Base-by-base conservation (phyloP, 2,113 vertebrate genomes). In the Osmerus eperlanus region DNA sequence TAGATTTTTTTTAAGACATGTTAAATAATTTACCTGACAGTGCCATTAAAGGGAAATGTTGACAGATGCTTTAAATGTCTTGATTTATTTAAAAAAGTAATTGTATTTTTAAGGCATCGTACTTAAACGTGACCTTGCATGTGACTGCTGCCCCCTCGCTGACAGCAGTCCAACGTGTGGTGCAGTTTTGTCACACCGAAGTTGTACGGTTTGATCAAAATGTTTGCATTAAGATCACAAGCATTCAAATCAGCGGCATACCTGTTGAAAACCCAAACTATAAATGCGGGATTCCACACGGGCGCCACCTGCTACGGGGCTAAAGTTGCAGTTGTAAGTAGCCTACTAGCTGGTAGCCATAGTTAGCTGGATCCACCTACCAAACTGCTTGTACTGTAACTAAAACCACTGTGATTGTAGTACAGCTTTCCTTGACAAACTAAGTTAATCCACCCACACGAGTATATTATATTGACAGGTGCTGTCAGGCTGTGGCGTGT, bases 401-500 rank as follows among this genome's bases (percentile, higher is more conserved):
- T 47, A 47, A 47, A 47, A 47, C 41, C 9, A 1, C 21, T 59
- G 11, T 51, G 1, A 65, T n/a, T 61, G 23, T 11, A 18, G 21
- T 54, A 23, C 15, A 58, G 54, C 47, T 13, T 8, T 14, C 3
- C 55, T 29, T 72, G 23, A 11, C 9, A 53, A 28, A 36, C 41
- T 11, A 47, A 47, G 1, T 2, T 9, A 47, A 12, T 47, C 41
- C 18, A 19, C 16, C 41, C 18, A 19, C 16, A 19, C 15, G 1
- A 9, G 18, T 18, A 28, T 62, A 19, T 66, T 8, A 54, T 81
- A 47, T 51, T 68, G 71, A 54, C 87, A 96, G 94, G 93, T 96
- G 47, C 85, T 96, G 0, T 96, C 95, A 1, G 95, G 95, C 12
- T 95, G 94, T 53, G 95, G 95, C 14, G 95, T 95, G 54, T 96